phyloP scores from a whole-genome alignment of 2,113 vertebrate species.

The Percina caprodes region DNA sequence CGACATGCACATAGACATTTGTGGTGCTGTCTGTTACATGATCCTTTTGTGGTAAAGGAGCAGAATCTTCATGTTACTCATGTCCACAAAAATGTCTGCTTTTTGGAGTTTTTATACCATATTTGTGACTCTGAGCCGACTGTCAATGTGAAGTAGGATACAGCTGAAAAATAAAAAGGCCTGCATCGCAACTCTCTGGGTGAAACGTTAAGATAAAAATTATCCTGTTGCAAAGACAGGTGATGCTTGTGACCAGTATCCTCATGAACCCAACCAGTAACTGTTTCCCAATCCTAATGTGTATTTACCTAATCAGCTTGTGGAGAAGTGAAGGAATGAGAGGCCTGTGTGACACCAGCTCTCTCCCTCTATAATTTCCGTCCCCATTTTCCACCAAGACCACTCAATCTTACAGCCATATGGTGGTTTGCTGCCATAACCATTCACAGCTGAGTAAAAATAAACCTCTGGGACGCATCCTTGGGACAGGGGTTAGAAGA shows the following conservation, averaged over 20 bases:
- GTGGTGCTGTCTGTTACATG: neutral
- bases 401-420: conserved; percentile 81
- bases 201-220: conserved; percentile 22
- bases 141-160: neutral
- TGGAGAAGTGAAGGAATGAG: conserved; percentile 68
- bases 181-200: neutral
- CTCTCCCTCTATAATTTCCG: conserved; percentile 79
- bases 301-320: conserved; percentile 75
- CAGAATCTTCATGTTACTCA: conserved; percentile 8
- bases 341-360: conserved; percentile 78
- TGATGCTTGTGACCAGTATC: conserved; percentile 52
- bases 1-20: neutral
- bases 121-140: neutral
- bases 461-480: conserved; percentile 78
- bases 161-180: conserved; percentile 5
- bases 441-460: conserved; percentile 82
- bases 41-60: neutral
- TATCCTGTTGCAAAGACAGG: conserved; percentile 46
- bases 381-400: conserved; percentile 82
- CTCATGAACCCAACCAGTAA: conserved; percentile 38
- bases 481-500: conserved; percentile 72
- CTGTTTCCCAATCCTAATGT: conserved; percentile 42
- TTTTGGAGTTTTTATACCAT: neutral
- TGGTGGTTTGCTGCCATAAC: conserved; percentile 81
- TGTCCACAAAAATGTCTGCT: neutral